Base-by-base conservation (phyloP, 2,797 vertebrate species). In the Gymnodraco acuticeps region DNA sequence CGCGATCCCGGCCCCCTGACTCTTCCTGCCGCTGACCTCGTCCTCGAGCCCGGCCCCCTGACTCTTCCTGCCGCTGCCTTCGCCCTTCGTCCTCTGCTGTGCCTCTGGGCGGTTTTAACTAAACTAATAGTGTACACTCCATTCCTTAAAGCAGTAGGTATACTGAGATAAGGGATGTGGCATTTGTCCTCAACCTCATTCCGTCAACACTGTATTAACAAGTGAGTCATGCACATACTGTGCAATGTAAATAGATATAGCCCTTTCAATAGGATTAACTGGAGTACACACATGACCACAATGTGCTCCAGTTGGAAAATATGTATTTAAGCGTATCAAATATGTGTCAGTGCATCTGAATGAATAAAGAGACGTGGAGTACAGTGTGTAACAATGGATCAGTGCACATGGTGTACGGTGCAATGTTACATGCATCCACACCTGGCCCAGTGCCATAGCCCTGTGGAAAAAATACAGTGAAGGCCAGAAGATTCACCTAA, bases 341-440 rank as follows among this genome's bases (percentile, higher is more conserved):
- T 73, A 54, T 77, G 71, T 51, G 56, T 80, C 58, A 75, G 50
- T 69, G 56, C 64, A 73, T 73, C n/a, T 74, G 70, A 74, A 70
- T 80, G 68, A 80, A 70, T 78, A 56, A 70, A 68, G 70, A 16
- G 17, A 54, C 53, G 72, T 55, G 19, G 31, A 61, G 72, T 67
- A 73, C 70, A 73, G 67, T 64, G 68, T 81, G 77, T 83, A 55
- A 79, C 59, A 61, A 23, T 46, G 59, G 58, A 38, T 84, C 66
- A 19, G 0, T 55, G 43, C 73, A 78, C 73, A 76, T 54, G 17
- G n/a, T 16, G 50, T 11, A 63, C 50, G 71, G 74, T 64, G 23
- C 60, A 48, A 31, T 56, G 61, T 73, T 66, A 73, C 56, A 31
- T 73, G 53, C 47, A 69, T 53, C 48, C 55, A 53, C 69, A 62